These are phyloP conservation scores for Polymixis flavicincta DNA, from an alignment of 2,888 invertebrate genomes.

Conservation along the genomic window DNA sequence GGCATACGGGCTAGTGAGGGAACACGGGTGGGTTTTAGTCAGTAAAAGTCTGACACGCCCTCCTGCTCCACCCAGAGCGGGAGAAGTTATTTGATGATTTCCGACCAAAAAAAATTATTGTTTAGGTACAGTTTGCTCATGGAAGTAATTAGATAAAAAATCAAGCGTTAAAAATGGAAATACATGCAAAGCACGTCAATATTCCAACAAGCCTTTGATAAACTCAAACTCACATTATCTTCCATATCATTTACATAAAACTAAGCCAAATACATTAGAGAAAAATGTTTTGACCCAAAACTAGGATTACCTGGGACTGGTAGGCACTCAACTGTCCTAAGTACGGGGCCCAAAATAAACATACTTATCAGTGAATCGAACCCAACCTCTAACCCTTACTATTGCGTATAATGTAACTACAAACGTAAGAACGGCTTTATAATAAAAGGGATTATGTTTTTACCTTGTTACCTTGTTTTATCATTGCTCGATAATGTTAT, in stretches of 20 bases:
- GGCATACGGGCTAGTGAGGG: no score
- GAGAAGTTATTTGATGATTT: no score
- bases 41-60: no score
- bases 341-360: slow-evolving; percentile 67
- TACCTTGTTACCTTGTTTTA: slow-evolving; percentile 52
- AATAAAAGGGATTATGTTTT: slow-evolving; percentile 60
- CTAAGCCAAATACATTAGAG: slow-evolving; percentile 42
- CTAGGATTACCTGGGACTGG: slow-evolving; percentile 67
- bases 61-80: no score
- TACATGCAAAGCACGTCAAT: slow-evolving; percentile 26
- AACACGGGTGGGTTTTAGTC: no score
- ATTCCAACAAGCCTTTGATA: slow-evolving; percentile 37
- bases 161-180: slow-evolving; percentile 11
- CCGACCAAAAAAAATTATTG: no score
- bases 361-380: slow-evolving; percentile 66
- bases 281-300: slow-evolving; percentile 60
- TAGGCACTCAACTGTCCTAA: slow-evolving; percentile 54
- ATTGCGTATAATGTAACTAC: slow-evolving; percentile 57
- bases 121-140: no score
- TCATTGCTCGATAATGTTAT: slow-evolving; percentile 49
- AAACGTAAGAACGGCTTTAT: slow-evolving; percentile 58
- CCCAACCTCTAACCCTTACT: slow-evolving; percentile 49
- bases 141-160: not conserved
- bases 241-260: slow-evolving; percentile 42
- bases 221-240: slow-evolving; percentile 39